Percentiles rank a stretch among this genome's conserved stretches.
Conservation (phyloP, 2,888 invertebrate genomes). For the Heterodera filipjevi region DNA sequence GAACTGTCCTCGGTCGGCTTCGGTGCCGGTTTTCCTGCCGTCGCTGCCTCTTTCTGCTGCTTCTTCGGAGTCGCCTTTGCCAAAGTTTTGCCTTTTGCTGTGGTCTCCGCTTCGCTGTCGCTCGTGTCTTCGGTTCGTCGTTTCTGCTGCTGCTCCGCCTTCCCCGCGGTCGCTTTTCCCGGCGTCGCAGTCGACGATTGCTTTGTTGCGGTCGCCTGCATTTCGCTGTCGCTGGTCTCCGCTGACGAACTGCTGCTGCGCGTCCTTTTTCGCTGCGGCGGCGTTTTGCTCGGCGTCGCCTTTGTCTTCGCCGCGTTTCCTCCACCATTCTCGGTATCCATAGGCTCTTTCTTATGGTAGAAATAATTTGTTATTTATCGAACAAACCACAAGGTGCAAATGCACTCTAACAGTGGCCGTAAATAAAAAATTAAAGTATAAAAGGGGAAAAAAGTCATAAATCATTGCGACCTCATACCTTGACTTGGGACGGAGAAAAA, state of each 20-base stretch:
- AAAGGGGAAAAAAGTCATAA: no score
- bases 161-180: constrained; percentile 6
- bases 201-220: neutral
- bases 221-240: neutral
- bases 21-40: neutral
- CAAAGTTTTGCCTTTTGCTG: neutral
- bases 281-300: neutral
- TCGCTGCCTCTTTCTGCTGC: constrained; percentile 2
- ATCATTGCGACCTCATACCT: neutral
- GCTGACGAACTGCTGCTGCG: neutral
- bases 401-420: no score
- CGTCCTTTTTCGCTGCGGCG: neutral
- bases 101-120: constrained; percentile 5
- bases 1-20: constrained; percentile 2
- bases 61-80: neutral
- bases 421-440: no score
- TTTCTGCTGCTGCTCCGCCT: neutral
- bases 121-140: neutral
- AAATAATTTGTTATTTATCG: no score
- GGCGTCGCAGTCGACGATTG: neutral
- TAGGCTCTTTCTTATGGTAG: neutral
- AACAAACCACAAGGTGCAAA: no score
- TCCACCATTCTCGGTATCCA: neutral
- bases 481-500: constrained; percentile 8
- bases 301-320: neutral